A percentile compares a stretch with the other conserved stretches of the same genome.
Evolutionary conservation across 2,888 invertebrate genomes (phyloP).

Genomic region (Apomyelois bistriatella): DNA sequence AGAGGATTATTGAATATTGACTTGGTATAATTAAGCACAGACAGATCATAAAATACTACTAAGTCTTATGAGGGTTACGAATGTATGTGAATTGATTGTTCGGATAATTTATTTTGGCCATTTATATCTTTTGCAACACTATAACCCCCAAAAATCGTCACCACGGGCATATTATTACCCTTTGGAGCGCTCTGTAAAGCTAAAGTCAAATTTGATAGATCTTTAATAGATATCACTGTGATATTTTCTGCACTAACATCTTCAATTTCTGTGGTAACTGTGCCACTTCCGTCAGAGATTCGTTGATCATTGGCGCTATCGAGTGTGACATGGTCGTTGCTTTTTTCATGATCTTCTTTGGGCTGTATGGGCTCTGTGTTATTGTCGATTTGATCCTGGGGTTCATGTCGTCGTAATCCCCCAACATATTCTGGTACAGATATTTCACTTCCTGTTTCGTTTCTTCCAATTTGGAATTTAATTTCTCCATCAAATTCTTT

Average conservation of each 20-base stretch:
- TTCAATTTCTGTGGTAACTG: constrained; percentile 64
- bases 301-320: constrained; percentile 61
- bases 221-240: constrained; percentile 40
- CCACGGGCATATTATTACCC: constrained; percentile 40
- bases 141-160: constrained; percentile 69
- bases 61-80: constrained; percentile 29
- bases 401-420: constrained; percentile 56
- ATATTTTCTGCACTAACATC: constrained; percentile 60
- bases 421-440: constrained; percentile 59
- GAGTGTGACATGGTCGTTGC: constrained; percentile 49
- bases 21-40: too few species aligned
- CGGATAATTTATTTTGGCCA: constrained; percentile 58
- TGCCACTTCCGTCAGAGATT: constrained; percentile 61
- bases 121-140: constrained; percentile 67
- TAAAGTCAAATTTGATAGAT: constrained; percentile 26
- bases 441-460: constrained; percentile 60
- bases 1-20: too few species aligned
- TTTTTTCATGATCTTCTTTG: constrained; percentile 54
- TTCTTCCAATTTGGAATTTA: constrained; percentile 54
- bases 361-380: constrained; percentile 45
- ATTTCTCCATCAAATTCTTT: constrained; percentile 44
- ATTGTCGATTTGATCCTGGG: constrained; percentile 42
- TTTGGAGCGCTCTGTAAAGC: constrained; percentile 27
- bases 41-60: too few species aligned
- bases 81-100: constrained; percentile 55